phyloP scores from a whole-genome alignment of 2,888 invertebrate genomes.

The Melinaea menophilus region DNA sequence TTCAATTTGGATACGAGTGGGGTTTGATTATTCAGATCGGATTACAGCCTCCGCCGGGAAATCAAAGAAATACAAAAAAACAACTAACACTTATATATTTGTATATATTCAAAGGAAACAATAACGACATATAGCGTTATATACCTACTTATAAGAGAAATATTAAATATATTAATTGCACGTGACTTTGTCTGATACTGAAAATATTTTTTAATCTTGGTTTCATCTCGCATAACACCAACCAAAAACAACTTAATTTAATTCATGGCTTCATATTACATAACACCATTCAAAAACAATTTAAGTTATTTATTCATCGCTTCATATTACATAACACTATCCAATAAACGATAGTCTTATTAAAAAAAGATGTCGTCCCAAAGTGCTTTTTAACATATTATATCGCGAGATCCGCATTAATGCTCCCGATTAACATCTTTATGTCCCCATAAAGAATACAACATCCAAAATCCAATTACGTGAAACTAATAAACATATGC shows the following conservation, averaged over 20 bases:
- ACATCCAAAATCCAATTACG: slow-evolving; percentile 22
- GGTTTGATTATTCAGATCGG: slow-evolving; percentile 46
- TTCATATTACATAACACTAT: no score
- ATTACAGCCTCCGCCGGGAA: slow-evolving; percentile 55
- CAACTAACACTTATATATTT: slow-evolving; percentile 23
- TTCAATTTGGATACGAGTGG: slow-evolving; percentile 66
- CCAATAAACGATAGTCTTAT: no score
- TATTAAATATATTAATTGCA: no score
- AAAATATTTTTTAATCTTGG: no score
- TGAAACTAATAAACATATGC: slow-evolving; percentile 32
- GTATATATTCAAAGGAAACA: background rate
- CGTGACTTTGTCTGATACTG: no score
- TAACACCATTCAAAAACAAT: no score
- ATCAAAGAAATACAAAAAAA: slow-evolving; percentile 24
- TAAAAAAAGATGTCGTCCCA: background rate
- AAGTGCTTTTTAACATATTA: background rate
- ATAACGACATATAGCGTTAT: no score
- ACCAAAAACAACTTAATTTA: no score
- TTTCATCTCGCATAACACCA: no score
- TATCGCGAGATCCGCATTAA: slow-evolving; percentile 2
- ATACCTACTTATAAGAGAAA: no score
- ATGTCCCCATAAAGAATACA: slow-evolving; percentile 17
- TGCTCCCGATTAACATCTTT: slow-evolving; percentile 12
- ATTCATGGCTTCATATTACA: no score
- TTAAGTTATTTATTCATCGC: no score